Percentiles rank a stretch among this genome's conserved stretches.
phyloP scores from a whole-genome alignment of 30 jellyfish, hydroid and myxozoan genomes.

The Cassiopea andromeda region DNA sequence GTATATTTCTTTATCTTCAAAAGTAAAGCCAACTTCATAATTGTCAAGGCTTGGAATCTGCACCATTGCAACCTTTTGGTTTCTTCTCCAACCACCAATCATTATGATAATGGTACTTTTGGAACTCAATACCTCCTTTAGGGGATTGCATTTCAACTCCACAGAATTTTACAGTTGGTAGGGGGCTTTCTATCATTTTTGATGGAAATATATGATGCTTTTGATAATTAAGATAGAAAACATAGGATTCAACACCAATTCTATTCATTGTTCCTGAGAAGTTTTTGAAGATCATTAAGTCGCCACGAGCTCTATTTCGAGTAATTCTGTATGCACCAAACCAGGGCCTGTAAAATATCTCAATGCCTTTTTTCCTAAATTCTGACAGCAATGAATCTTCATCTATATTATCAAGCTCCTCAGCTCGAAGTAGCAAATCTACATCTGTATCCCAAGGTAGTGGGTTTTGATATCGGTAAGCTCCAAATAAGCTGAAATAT shows the following conservation, averaged over 20 bases:
- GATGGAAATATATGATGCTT: constrained; percentile 82
- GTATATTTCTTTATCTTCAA: background rate
- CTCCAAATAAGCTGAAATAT: constrained; percentile 90
- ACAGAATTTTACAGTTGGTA: constrained; percentile 70
- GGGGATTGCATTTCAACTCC: constrained; percentile 82
- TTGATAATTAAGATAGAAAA: constrained; percentile 72
- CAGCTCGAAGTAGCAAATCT: constrained; percentile 73
- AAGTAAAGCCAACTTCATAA: background rate
- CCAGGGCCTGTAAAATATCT: constrained; percentile 68
- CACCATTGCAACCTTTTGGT: constrained; percentile 77
- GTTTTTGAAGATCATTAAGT: constrained; percentile 75
- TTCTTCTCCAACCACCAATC: constrained; percentile 90
- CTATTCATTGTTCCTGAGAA: constrained; percentile 73
- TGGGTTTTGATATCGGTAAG: constrained; percentile 85
- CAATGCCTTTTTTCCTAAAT: constrained; percentile 53
- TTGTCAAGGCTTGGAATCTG: background rate
- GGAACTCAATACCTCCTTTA: constrained; percentile 82
- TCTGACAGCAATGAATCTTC: constrained; percentile 38
- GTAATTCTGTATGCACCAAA: constrained; percentile 85
- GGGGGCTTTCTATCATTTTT: constrained; percentile 63
- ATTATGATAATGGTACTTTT: constrained; percentile 74
- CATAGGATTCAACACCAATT: constrained; percentile 88
- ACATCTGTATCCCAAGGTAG: constrained; percentile 96
- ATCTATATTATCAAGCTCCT: constrained; percentile 57
- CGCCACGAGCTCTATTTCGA: constrained; percentile 82